A percentile compares a stretch with the other conserved stretches of the same genome.
phyloP scores from a whole-genome alignment of 2,888 invertebrate genomes.

The Tinea pellionella region DNA sequence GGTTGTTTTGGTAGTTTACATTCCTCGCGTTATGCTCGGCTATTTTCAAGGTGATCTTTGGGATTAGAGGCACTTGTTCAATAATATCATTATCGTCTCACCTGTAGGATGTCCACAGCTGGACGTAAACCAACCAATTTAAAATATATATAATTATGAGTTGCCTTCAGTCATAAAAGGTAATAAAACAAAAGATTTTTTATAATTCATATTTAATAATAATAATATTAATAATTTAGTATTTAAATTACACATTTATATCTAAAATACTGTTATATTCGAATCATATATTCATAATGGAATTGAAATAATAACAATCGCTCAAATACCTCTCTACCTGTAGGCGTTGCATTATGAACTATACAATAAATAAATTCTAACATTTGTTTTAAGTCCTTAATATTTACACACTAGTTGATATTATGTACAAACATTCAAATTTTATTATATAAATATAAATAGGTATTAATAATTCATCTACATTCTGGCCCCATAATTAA shows the following conservation, averaged over 20 bases:
- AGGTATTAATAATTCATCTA: neutral
- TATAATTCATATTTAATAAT: slow-evolving; percentile 48
- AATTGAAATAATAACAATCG: slow-evolving; percentile 24
- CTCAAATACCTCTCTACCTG: slow-evolving; percentile 19
- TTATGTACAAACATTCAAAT: slow-evolving; percentile 50
- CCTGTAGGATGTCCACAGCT: too few species aligned
- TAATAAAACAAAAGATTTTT: neutral
- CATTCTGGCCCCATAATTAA: neutral
- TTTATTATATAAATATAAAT: neutral
- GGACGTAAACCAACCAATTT: too few species aligned
- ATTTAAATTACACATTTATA: slow-evolving; percentile 64
- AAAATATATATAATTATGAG: too few species aligned
- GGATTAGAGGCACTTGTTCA: too few species aligned
- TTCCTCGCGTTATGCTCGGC: too few species aligned
- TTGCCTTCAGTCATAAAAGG: neutral
- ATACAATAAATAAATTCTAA: slow-evolving; percentile 21
- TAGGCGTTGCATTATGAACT: neutral
- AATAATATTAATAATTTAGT: slow-evolving; percentile 61
- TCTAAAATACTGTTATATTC: slow-evolving; percentile 62
- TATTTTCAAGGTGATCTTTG: too few species aligned
- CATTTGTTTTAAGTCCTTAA: slow-evolving; percentile 51
- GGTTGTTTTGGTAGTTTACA: too few species aligned
- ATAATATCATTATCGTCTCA: too few species aligned
- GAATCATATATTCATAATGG: slow-evolving; percentile 35
- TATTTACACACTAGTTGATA: slow-evolving; percentile 60